Conservation (phyloP, 2,113 vertebrate genomes). For the Laticauda laticaudata region DNA sequence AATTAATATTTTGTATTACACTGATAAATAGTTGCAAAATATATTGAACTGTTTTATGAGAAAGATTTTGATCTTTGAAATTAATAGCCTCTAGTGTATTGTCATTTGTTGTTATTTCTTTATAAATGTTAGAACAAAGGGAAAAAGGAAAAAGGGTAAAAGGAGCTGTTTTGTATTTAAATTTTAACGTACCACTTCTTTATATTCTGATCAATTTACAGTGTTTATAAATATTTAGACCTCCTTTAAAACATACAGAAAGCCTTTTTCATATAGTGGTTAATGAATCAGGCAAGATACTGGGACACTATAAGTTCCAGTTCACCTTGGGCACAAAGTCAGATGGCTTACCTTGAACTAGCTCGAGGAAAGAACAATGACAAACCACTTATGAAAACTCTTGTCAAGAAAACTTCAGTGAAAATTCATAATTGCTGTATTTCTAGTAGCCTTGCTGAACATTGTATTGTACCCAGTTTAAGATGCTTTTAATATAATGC, state of each 20-base stretch:
- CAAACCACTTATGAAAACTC: not conserved
- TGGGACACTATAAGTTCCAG: not conserved
- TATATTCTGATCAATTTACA: not conserved
- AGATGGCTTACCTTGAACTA: not conserved
- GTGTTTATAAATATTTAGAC: not conserved
- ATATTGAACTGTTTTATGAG: not conserved
- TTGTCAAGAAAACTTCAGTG: not conserved
- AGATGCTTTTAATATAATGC: not conserved
- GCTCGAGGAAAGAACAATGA: not conserved
- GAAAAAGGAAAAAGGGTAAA: not conserved
- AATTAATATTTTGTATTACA: not conserved
- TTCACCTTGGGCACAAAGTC: not conserved
- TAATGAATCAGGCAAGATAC: not conserved
- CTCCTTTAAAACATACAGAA: not conserved
- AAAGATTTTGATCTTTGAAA: not conserved
- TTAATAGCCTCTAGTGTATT: not conserved
- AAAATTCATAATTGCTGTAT: not conserved
- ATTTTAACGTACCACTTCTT: not conserved
- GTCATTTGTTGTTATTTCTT: not conserved
- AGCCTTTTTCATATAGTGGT: not conserved
- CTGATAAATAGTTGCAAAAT: not conserved
- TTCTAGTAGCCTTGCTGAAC: not conserved
- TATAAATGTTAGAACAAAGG: not conserved
- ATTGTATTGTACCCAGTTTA: not conserved
- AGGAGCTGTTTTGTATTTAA: not conserved